A percentile compares a stretch with the other conserved stretches of the same genome.
phyloP scores from a whole-genome alignment of 2,113 vertebrate species.

The Phyllopteryx taeniolatus region DNA sequence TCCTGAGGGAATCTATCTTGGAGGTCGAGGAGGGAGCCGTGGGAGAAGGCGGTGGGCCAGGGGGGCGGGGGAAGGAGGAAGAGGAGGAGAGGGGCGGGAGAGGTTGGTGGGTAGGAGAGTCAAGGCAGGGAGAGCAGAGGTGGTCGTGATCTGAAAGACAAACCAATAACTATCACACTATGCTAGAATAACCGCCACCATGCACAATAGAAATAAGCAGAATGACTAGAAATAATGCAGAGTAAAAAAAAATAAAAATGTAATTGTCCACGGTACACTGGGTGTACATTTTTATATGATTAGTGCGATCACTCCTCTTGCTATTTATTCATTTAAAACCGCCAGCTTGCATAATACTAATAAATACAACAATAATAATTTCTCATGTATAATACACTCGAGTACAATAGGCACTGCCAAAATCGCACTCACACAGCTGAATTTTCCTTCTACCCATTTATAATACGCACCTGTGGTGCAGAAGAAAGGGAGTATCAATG shows the following conservation, averaged over 20 bases:
- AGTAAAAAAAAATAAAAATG: not conserved
- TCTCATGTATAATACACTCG: no score
- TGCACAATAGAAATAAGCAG: not conserved
- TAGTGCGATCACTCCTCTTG: no score
- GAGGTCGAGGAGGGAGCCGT: slow-evolving; percentile 65
- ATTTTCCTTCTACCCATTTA: no score
- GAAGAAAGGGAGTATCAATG: no score
- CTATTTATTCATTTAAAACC: no score
- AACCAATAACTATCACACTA: not conserved
- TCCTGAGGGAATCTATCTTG: slow-evolving; percentile 99
- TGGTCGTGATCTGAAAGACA: slow-evolving; percentile 27
- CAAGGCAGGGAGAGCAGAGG: slow-evolving; percentile 29
- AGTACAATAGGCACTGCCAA: no score
- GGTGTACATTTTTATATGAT: not conserved
- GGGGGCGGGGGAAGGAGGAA: slow-evolving; percentile 11
- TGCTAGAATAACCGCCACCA: not conserved
- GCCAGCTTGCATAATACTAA: no score
- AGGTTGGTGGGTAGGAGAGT: slow-evolving; percentile 35
- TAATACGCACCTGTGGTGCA: no score
- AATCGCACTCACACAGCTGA: no score
- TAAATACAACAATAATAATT: no score
- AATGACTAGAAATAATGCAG: not conserved
- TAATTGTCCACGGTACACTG: no score
- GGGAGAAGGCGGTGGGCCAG: slow-evolving; percentile 29
- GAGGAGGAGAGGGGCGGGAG: slow-evolving; percentile 20